Evolutionary conservation across 2,888 invertebrate species (phyloP).

Genomic region (Drosophila yooni): DNA sequence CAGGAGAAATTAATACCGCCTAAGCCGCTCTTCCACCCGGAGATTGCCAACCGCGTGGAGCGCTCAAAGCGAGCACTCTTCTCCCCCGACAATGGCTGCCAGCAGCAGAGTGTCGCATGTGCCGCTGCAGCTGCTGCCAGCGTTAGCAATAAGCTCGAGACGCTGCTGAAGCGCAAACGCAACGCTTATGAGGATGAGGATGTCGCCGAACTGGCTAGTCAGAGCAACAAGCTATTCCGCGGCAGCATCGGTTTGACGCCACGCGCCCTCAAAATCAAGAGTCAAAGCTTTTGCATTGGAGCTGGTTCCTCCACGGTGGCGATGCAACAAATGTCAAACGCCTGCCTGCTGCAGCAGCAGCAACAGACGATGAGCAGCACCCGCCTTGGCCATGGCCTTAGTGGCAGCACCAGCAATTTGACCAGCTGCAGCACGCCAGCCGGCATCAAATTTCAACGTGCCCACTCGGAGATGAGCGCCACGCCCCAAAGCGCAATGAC

Average conservation of each 20-base stretch:
- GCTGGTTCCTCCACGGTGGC: conserved; percentile 77
- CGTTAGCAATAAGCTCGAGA: conserved; percentile 65
- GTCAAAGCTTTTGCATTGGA: conserved; percentile 85
- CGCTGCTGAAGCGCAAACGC: conserved; percentile 82
- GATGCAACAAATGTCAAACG: conserved; percentile 3
- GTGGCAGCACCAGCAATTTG: conserved; percentile 61
- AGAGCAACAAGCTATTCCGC: conserved; percentile 75
- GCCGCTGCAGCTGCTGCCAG: conserved; percentile 25
- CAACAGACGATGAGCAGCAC: conserved; percentile 17
- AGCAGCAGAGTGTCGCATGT: not conserved
- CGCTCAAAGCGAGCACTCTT: conserved; percentile 89
- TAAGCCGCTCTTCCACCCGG: conserved; percentile 83
- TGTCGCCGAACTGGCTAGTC: conserved; percentile 64
- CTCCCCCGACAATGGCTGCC: conserved; percentile 86
- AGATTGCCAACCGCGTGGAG: conserved; percentile 86
- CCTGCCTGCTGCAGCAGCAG: conserved; percentile 7
- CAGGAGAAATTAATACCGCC: conserved; percentile 53
- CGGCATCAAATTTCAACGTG: conserved; percentile 63
- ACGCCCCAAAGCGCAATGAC: conserved; percentile 73
- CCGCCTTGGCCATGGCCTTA: conserved; percentile 46
- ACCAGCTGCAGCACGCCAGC: conserved; percentile 47
- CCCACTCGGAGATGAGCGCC: conserved; percentile 76
- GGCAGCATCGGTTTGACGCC: conserved; percentile 75
- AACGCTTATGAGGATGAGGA: conserved; percentile 72
- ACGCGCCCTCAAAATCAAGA: conserved; percentile 83